Percentiles rank a stretch among this genome's conserved stretches.
Evolutionary conservation across 2,888 invertebrate species (phyloP).

Genomic region (Graphium colonna): DNA sequence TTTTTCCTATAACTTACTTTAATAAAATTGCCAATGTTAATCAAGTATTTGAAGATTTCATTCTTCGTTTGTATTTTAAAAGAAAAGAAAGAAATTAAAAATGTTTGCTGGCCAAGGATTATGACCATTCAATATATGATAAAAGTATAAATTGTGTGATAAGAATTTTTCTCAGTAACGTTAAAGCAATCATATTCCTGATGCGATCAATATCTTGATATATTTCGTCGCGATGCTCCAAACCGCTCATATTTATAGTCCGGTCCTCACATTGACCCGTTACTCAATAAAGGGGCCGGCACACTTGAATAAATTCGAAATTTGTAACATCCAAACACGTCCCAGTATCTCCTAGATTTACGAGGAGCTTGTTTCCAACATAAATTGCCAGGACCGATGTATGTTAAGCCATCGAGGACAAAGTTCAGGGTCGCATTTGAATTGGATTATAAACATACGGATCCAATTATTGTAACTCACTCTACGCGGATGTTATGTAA

Average conservation of each 20-base stretch:
- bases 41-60: too few species aligned
- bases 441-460: slow-evolving; percentile 16
- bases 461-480: slow-evolving; percentile 1
- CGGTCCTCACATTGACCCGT: not conserved
- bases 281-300: slow-evolving; percentile 2
- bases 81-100: too few species aligned
- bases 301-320: slow-evolving; percentile 13
- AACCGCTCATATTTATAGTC: not conserved
- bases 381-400: slow-evolving; percentile 37
- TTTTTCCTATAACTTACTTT: too few species aligned
- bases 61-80: too few species aligned
- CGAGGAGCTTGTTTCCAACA: slow-evolving; percentile 34
- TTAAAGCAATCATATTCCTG: not conserved
- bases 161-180: too few species aligned
- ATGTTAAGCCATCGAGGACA: slow-evolving; percentile 18
- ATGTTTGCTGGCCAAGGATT: too few species aligned
- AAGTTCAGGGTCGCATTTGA: slow-evolving; percentile 19
- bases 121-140: too few species aligned
- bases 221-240: not conserved
- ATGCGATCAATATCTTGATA: too few species aligned
- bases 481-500: not conserved
- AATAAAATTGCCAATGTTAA: too few species aligned
- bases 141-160: too few species aligned
- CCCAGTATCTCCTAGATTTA: slow-evolving; percentile 37
- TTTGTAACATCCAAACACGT: slow-evolving; percentile 27